phyloP scores from a whole-genome alignment of 1,140 invertebrate genomes.

The Liolophura sinensis region DNA sequence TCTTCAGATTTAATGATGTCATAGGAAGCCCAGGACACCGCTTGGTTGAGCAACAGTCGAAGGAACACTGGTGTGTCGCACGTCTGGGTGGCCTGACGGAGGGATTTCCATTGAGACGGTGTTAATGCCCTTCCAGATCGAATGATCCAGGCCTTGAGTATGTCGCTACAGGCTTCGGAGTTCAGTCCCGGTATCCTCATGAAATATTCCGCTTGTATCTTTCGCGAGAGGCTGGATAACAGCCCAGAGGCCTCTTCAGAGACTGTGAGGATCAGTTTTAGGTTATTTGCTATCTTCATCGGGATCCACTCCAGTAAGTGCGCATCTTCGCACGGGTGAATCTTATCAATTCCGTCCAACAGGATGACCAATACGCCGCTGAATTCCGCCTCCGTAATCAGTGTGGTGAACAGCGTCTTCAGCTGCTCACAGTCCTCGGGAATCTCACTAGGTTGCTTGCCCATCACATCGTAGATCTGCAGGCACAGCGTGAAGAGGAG shows the following conservation, averaged over 20 bases:
- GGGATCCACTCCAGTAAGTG: constrained; percentile 54
- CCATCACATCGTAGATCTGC: constrained; percentile 38
- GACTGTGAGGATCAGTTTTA: constrained; percentile 47
- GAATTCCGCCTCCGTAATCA: constrained; percentile 43
- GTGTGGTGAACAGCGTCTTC: constrained; percentile 42
- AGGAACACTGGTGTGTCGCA: constrained; percentile 35
- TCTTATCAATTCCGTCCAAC: constrained; percentile 47
- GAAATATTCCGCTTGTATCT: constrained; percentile 25
- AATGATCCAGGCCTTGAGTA: constrained; percentile 34
- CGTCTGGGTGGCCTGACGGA: constrained; percentile 34
- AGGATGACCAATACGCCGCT: constrained; percentile 46
- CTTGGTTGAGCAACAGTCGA: constrained; percentile 31
- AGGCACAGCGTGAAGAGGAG: constrained; percentile 41
- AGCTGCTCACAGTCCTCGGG: constrained; percentile 38
- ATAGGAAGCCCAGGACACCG: constrained; percentile 33
- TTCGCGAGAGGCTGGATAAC: constrained; percentile 29
- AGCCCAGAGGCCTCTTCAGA: constrained; percentile 28
- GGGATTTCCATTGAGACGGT: constrained; percentile 37
- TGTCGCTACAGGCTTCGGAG: constrained; percentile 31
- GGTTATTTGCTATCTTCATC: constrained; percentile 37
- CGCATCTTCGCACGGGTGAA: constrained; percentile 33
- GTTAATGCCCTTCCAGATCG: constrained; percentile 68
- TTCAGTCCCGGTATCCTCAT: constrained; percentile 31
- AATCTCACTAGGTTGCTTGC: constrained; percentile 30
- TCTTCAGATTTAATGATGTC: constrained; percentile 20